Evolutionary conservation across 2,113 vertebrate genomes (phyloP).

Genomic region (Merops nubicus): DNA sequence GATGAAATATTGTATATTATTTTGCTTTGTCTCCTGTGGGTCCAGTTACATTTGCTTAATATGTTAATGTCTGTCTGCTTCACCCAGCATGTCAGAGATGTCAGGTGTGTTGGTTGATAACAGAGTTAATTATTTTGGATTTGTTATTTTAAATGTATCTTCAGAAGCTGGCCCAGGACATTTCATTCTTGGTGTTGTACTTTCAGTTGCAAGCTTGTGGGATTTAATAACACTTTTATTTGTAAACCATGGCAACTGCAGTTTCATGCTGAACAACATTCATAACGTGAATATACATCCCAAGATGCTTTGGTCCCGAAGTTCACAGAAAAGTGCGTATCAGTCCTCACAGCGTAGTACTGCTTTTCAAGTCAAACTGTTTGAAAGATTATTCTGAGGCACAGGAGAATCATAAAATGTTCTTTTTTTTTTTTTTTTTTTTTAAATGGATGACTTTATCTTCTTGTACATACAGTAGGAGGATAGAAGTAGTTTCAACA

Average conservation of each 20-base stretch:
- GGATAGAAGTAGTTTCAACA: not conserved
- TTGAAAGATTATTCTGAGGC: not conserved
- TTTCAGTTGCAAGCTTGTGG: not conserved
- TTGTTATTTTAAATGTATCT: not conserved
- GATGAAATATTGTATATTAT: not conserved
- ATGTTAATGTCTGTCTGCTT: not conserved
- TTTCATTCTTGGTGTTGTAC: not conserved
- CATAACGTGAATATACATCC: not conserved
- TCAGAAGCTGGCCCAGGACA: not conserved
- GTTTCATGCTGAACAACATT: not conserved
- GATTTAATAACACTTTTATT: not conserved
- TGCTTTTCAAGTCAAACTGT: not conserved
- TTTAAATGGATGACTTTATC: not conserved
- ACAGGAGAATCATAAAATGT: not conserved
- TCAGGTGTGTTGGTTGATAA: rapidly evolving
- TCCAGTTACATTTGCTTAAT: not conserved
- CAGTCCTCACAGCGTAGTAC: not conserved
- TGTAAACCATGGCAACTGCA: not conserved
- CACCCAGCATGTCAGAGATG: not conserved
- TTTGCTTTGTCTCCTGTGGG: not conserved
- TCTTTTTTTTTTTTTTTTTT: not conserved
- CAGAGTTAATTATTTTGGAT: not conserved
- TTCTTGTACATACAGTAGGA: not conserved
- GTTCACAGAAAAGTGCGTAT: not conserved
- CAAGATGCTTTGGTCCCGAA: not conserved